Evolutionary conservation across 37 sponge, comb jelly and placozoan genomes (phyloP), one percentile per base, ranked within the genome.

Genomic region (Agelas oroides): DNA sequence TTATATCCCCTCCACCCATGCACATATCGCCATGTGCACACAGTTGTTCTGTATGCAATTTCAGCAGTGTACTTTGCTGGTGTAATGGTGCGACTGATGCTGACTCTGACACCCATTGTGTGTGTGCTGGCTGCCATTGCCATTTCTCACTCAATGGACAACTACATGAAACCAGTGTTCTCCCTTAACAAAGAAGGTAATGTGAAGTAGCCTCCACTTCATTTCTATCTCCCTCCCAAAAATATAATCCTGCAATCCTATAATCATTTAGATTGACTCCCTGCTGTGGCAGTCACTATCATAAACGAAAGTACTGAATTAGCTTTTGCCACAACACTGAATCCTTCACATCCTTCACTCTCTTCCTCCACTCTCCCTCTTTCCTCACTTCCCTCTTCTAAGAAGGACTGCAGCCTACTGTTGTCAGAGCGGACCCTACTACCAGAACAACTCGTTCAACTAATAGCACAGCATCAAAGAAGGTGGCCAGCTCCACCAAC

Each of bases 21-120:
- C 59, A 6, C 59, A 59, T 36, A n/a, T 17, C 24, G 19, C 20
- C 77, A 19, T 34, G 18, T 21, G n/a, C 54, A n/a, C 76, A 56
- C 79, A 98, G 98, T 98, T 79, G 91, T 98, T 52, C 73, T 99
- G 63, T 99, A 99, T 81, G 99, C 97, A 1, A 93, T 99, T 67
- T 94, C 92, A 14, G 97, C 99, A 1, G 92, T 92, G 27, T 99
- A 99, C 80, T 99, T 99, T 86, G 97, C 99, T 38, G 99, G 99
- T 56, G 99, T 99, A 73, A 99, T 99, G 99, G 99, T 99, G 25
- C 92, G 99, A 14, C 93, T 99, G 75, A 99, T 99, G 97, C 86
- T 99, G 68, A 99, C 99, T 1, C 85, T 99, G 60, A 99, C 99
- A 19, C 99, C 99, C 52, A 93, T 96, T 53, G 99, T 99, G 53